A percentile compares a stretch with the other conserved stretches of the same genome.
Evolutionary conservation across 2,113 vertebrate species (phyloP).

Genomic region (Alexandromys fortis): DNA sequence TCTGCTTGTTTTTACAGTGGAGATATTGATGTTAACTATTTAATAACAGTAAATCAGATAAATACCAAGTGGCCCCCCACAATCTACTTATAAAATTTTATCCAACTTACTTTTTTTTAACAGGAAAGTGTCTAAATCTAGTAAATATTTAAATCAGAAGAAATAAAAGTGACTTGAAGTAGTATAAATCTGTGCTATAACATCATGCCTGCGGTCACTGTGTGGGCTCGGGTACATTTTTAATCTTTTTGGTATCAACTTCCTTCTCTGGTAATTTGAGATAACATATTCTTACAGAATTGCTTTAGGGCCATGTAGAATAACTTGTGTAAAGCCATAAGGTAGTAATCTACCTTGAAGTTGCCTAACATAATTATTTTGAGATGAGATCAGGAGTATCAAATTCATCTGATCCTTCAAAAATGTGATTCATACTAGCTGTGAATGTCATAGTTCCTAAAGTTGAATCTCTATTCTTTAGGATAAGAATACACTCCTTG

Average conservation of each 20-base stretch:
- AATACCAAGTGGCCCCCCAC: neutral
- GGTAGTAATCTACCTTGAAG: neutral
- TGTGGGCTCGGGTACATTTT: neutral
- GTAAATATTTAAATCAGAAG: slow-evolving; percentile 21
- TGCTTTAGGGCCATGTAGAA: slow-evolving; percentile 11
- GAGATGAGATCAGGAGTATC: neutral
- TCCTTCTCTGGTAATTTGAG: slow-evolving; percentile 39
- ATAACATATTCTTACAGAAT: slow-evolving; percentile 27
- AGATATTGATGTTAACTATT: neutral
- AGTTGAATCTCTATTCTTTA: neutral
- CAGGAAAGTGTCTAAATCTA: neutral
- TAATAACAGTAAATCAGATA: neutral
- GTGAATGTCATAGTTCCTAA: neutral
- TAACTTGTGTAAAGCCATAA: slow-evolving; percentile 26
- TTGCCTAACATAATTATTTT: slow-evolving; percentile 52
- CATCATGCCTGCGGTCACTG: neutral
- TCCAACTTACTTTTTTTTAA: neutral
- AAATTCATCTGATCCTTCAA: neutral
- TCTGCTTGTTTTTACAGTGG: neutral
- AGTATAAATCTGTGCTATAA: neutral
- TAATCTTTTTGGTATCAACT: slow-evolving; percentile 42
- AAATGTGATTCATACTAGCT: neutral
- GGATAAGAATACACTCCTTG: neutral
- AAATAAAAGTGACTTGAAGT: slow-evolving; percentile 1
- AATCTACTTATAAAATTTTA: neutral